Base-by-base conservation (phyloP, 2,797 vertebrate species). In the Brachyalestes nurse region DNA sequence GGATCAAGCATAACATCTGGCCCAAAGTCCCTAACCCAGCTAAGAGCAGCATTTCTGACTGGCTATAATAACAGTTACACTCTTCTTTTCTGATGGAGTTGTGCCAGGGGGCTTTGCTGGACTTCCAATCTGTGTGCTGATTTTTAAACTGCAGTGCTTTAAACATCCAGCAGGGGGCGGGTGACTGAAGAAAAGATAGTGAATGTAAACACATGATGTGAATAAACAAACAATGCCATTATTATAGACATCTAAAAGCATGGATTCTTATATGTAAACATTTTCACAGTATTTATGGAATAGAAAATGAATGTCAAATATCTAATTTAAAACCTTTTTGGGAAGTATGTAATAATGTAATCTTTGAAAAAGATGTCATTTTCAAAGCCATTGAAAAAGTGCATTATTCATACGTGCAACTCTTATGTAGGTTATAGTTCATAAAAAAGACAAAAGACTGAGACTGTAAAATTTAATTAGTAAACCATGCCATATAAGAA, bases 21-120 rank as follows among this genome's bases (percentile, higher is more conserved):
- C 53, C 71, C 19, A 57, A 38, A 19, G 53, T 73, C 2, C 71
- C 71, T 40, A 58, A 21, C 71, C 71, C 71, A 73, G 71, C 71
- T 23, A 19, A 40, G 34, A 73, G 53, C 51, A 40, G 71, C 19
- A 10, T 73, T 40, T 42, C 51, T n/a, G 51, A 40, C 8, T 73
- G 71, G 71, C 71, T 42, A 16, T 58, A 73, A 3, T 8, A 34
- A 38, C 14, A 10, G 13, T n/a, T 16, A 9, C 23, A 16, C 13
- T 45, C 5, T 28, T 14, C n/a, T 19, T 70, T 23, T 57, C 9
- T 72, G 25, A 55, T 34, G 25, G 16, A 17, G 10, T 13, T 51
- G 13, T 51, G 47, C 10, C 13, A 14, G 12, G 47, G 47, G 34
- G 34, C 34, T 34, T 14, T 51, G 47, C 47, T 51, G 10, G 45